Conservation (phyloP, 2,113 vertebrate species). For the Sporophila hypoxantha region DNA sequence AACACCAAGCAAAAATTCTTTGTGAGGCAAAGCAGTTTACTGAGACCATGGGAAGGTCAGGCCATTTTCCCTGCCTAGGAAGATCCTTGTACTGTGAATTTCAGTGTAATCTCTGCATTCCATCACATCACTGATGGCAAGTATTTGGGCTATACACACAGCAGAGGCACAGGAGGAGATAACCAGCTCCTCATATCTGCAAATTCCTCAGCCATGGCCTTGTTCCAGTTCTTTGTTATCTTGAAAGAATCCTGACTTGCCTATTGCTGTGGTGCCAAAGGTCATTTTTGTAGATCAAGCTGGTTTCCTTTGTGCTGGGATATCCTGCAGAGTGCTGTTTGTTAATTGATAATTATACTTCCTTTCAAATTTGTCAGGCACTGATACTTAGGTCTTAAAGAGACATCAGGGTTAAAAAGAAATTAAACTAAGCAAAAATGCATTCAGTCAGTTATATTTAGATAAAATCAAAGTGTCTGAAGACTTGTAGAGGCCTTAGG, state of each 20-base stretch:
- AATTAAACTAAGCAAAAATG: background rate
- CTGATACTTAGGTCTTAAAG: background rate
- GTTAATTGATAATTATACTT: conserved; percentile 16
- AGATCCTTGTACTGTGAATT: background rate
- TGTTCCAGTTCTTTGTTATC: conserved; percentile 25
- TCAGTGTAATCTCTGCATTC: conserved; percentile 23
- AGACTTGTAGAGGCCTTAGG: background rate
- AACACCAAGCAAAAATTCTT: background rate
- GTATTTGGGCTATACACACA: background rate
- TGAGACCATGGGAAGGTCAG: background rate
- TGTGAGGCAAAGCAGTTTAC: background rate
- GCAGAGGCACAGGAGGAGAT: conserved; percentile 21
- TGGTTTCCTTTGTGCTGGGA: background rate
- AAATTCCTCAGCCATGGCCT: conserved; percentile 41
- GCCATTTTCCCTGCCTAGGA: background rate
- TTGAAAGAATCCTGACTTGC: conserved; percentile 2
- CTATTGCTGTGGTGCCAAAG: background rate
- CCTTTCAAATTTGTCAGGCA: conserved; percentile 12
- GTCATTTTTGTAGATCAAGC: background rate
- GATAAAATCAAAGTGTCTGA: background rate
- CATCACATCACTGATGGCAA: background rate
- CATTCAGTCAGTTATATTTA: background rate
- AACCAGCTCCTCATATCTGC: conserved; percentile 43
- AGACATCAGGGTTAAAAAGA: background rate
- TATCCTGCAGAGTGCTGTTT: conserved; percentile 10